Evolutionary conservation across 2,113 vertebrate species (phyloP), one percentile per base, ranked within the genome.

Genomic region (Penelope pileata): DNA sequence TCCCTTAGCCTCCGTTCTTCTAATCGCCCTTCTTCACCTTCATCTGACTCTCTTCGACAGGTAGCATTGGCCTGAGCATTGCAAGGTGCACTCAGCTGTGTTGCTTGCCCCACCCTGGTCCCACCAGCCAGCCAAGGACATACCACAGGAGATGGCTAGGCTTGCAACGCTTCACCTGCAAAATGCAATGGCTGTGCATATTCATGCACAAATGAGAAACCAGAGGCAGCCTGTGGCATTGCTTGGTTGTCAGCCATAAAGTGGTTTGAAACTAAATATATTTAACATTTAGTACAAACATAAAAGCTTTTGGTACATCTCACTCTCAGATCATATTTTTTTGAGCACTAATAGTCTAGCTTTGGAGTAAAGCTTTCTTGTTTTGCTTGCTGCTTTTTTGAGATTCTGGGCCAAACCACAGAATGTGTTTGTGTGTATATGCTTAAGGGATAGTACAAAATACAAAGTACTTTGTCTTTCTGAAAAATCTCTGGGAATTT

Each of bases 11-110:
- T 97, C 83, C 97, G 97, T 88, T 97, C 98, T 16, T 97, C 96
- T 94, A 94, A 93, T 19, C 97, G 97, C 72, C 98, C 98, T 10
- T 98, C 98, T 90, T 98, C 97, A 88, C 98, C 98, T 91, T 98
- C 98, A 30, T 98, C 98, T 51, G 98, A 98, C 97, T 97, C 97
- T 30, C 96, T 98, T 54, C 98, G 98, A 97, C 99, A 99, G 99
- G 99, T 99, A 99, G 98, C 96, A 50, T 74, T 91, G 74, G 47
- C 94, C 94, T 90, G 88, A 82, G 74, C 69, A 0, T 87, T 64
- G 70, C 66, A 51, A 86, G 89, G 78, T 72, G 54, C 91, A 85
- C 86, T 72, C 56, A 47, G 81, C 88, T 90, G 91, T 76, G 63
- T 95, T 59, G 79, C 93, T 93, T 92, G 77, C 95, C 91, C 53